Base-by-base conservation (phyloP, 2,888 invertebrate genomes). In the Leptinotarsa rubiginosa region DNA sequence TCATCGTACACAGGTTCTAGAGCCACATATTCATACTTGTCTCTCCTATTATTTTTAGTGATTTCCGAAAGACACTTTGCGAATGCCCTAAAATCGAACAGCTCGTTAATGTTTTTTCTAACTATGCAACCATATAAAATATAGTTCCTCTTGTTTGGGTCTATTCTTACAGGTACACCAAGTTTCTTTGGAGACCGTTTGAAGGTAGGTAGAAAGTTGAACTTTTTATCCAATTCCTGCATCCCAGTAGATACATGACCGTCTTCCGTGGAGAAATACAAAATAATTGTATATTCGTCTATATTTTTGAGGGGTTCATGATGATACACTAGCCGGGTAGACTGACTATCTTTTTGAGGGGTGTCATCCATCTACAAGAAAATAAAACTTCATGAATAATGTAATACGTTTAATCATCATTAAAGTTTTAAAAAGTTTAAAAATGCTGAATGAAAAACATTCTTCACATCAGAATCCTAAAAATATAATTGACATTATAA, bases 231-330 rank as follows among this genome's bases (percentile, higher is more conserved):
- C 52, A 88, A 75, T 10, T 78, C 69, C 70, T 75, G 67, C 78
- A 87, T 85, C 62, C 80, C 83, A 4, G 83, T 78, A 4, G 85
- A 81, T 25, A 82, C 70, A 62, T 80, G 25, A n/a, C 82, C 83
- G 67, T 85, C 83, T 76, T 78, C 83, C 1, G 83, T 79, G 22
- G 85, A 84, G 52, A 87, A 84, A 79, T 86, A 87, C 12, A 88
- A 47, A 18, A 87, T 84, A n/a, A 84, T 82, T 2, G 87, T 86
- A 4, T 76, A 73, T 1, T 47, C 3, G 47, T 82, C 84, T 15
- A 87, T 85, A 54, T 86, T 78, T 16, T 78, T 76, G 56, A 87
- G 75, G 3, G 81, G 75, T 66, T 82, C 79, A 0, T 47, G 22
- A 47, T 77, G 81, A 68, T 83, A 73, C 4, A 81, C 78, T 15